These are phyloP conservation scores for Xyrichtys novacula DNA, from an alignment of 2,797 vertebrate species.

Conservation along the genomic window DNA sequence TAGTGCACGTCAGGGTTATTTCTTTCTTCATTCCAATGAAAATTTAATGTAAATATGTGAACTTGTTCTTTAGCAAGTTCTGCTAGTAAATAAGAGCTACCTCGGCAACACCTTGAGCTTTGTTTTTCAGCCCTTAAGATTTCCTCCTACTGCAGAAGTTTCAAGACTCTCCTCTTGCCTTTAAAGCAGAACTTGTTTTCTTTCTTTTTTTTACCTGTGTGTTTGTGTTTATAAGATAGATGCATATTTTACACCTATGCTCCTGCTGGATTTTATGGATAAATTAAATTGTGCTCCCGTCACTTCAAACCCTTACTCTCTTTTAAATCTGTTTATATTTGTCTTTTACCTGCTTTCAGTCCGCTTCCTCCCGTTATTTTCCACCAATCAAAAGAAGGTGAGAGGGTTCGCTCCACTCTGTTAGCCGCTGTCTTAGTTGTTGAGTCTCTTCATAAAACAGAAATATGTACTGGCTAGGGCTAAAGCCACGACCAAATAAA, in stretches of 20 bases:
- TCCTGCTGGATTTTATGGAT: slow-evolving; percentile 20
- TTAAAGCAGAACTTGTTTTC: background rate
- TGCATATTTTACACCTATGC: background rate
- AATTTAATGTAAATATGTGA: too few relatives aligned
- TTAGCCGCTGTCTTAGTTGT: slow-evolving; percentile 70
- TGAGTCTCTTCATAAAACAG: slow-evolving; percentile 83
- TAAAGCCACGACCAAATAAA: slow-evolving; percentile 78
- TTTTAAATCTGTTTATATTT: slow-evolving; percentile 1
- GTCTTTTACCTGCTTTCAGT: slow-evolving; percentile 17
- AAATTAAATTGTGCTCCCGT: background rate
- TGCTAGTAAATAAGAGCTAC: too few relatives aligned
- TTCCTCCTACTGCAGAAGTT: background rate
- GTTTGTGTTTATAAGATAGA: background rate
- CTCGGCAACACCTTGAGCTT: too few relatives aligned
- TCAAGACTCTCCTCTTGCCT: background rate
- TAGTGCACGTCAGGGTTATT: too few relatives aligned
- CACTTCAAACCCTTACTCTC: background rate
- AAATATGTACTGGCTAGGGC: slow-evolving; percentile 81
- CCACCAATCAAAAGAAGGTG: slow-evolving; percentile 38
- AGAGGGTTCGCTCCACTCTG: slow-evolving; percentile 57
- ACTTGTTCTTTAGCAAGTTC: too few relatives aligned
- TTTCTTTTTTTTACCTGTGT: background rate
- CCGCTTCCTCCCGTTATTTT: slow-evolving; percentile 3
- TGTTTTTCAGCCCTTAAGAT: background rate
- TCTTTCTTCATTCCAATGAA: too few relatives aligned